phyloP scores from a whole-genome alignment of 2,797 vertebrate genomes.

The Octomys mimax region DNA sequence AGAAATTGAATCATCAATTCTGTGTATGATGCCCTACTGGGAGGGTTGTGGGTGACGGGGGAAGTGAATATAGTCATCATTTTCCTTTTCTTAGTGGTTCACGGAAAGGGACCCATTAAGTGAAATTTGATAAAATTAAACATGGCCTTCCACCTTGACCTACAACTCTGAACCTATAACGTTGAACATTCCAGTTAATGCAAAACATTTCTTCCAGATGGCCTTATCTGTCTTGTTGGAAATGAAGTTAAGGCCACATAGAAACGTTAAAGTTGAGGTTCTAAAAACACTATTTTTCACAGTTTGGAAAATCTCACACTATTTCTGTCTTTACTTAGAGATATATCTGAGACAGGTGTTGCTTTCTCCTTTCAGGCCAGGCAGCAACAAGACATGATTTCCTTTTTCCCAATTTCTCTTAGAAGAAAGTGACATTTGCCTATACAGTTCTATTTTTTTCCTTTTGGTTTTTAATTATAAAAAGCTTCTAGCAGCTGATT shows the following conservation, averaged over 20 bases:
- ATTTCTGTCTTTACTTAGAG: conserved; percentile 63
- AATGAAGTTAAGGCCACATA: conserved; percentile 22
- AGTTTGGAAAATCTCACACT: not conserved
- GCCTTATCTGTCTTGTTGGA: conserved; percentile 11
- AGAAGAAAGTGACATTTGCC: conserved; percentile 84
- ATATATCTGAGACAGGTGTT: conserved; percentile 5
- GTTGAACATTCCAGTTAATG: conserved; percentile 26
- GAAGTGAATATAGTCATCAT: not conserved
- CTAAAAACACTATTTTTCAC: conserved; percentile 3
- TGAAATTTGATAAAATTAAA: conserved; percentile 20
- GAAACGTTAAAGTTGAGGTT: conserved; percentile 20
- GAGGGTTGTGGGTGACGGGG: not conserved
- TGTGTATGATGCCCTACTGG: no score
- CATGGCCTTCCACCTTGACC: not conserved
- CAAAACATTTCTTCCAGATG: not conserved
- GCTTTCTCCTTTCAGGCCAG: conserved; percentile 18
- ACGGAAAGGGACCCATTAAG: not conserved
- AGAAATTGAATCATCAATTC: not conserved
- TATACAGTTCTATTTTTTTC: conserved; percentile 75
- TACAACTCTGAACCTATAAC: not conserved
- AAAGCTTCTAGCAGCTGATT: conserved; percentile 82
- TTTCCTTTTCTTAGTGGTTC: not conserved
- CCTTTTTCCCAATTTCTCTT: conserved; percentile 61
- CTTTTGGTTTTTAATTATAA: conserved; percentile 83
- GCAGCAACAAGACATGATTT: conserved; percentile 29